Evolutionary conservation across 2,797 vertebrate species (phyloP).

Genomic region (Pyrocephalus nanus): DNA sequence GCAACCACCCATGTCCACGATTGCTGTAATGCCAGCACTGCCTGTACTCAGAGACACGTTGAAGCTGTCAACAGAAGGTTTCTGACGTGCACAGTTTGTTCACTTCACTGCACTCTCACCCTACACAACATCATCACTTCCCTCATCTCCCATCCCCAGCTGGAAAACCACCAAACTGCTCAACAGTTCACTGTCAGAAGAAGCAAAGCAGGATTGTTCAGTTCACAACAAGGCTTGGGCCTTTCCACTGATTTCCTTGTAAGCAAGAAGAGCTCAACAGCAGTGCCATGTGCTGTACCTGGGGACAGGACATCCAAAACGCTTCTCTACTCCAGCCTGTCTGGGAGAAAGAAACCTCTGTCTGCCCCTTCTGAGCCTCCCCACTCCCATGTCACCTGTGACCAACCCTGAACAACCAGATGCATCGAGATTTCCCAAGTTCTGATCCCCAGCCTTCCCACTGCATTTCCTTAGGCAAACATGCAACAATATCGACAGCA

Average conservation of each 20-base stretch:
- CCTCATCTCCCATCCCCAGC: neutral
- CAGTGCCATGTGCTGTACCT: neutral
- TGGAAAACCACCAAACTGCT: neutral
- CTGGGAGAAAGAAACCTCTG: neutral
- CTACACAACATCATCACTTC: rapidly evolving
- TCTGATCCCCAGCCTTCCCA: neutral
- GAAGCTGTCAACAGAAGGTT: neutral
- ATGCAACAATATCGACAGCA: rapidly evolving
- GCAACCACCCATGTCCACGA: rapidly evolving
- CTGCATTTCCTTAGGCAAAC: neutral
- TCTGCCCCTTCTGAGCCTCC: neutral
- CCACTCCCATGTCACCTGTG: rapidly evolving
- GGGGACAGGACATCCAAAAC: neutral
- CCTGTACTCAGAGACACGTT: neutral
- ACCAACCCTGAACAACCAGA: neutral
- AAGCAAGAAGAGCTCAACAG: neutral
- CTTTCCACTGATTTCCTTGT: rapidly evolving
- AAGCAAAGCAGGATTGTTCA: neutral
- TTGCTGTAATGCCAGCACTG: neutral
- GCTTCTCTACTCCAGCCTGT: neutral
- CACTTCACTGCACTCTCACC: neutral
- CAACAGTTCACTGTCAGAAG: neutral
- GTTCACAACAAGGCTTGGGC: neutral
- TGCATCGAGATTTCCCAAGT: rapidly evolving
- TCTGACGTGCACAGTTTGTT: neutral